A percentile compares a stretch with the other conserved stretches of the same genome.
Conservation (phyloP, 2,888 invertebrate species). For the Fragum sueziense region DNA sequence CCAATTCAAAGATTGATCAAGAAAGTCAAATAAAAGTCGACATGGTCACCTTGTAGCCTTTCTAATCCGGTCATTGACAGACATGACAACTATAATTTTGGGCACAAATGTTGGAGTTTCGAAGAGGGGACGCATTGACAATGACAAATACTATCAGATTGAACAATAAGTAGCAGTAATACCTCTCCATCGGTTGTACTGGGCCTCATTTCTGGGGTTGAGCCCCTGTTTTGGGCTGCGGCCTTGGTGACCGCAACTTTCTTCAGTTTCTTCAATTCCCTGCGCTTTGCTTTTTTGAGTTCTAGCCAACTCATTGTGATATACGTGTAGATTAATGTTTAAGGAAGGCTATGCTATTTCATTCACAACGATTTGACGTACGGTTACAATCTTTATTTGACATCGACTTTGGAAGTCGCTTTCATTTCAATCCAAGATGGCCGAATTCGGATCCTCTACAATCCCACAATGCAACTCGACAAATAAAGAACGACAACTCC, state of each 20-base stretch:
- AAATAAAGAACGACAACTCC: neutral
- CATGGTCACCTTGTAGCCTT: too few relatives aligned
- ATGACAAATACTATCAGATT: too few relatives aligned
- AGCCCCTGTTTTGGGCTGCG: conserved; percentile 55
- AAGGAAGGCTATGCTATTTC: conserved; percentile 13
- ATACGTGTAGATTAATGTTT: neutral
- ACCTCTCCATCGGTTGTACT: conserved; percentile 59
- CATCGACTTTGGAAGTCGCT: conserved; percentile 13
- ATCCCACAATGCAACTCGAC: conserved; percentile 10
- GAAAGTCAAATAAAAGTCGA: too few relatives aligned
- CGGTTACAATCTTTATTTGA: conserved; percentile 9
- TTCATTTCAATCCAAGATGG: conserved; percentile 69
- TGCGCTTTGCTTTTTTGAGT: conserved; percentile 74
- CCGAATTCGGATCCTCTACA: conserved; percentile 52
- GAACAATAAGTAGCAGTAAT: too few relatives aligned
- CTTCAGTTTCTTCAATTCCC: conserved; percentile 72
- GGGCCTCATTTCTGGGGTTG: conserved; percentile 30
- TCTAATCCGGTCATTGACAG: too few relatives aligned
- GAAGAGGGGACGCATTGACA: too few relatives aligned
- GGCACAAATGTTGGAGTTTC: too few relatives aligned
- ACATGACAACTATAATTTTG: too few relatives aligned
- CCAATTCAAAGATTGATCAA: too few relatives aligned
- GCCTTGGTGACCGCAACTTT: conserved; percentile 71
- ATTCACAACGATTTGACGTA: conserved; percentile 36
- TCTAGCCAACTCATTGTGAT: conserved; percentile 72